A percentile compares a stretch with the other conserved stretches of the same genome.
phyloP scores from a whole-genome alignment of 2,113 vertebrate species.

The Micromys minutus region DNA sequence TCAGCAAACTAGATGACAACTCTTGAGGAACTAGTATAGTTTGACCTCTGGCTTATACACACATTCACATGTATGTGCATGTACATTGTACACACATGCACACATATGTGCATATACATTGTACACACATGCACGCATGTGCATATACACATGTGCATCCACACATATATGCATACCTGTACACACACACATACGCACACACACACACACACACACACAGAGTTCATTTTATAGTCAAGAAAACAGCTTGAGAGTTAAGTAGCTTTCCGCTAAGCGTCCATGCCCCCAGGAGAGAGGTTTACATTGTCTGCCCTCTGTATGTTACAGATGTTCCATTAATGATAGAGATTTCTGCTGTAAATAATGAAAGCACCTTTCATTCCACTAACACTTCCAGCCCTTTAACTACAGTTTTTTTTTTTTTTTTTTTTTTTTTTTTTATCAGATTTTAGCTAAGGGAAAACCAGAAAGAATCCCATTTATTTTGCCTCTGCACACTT shows the following conservation, averaged over 20 bases:
- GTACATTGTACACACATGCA: neutral
- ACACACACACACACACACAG: neutral
- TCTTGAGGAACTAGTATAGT: neutral
- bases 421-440: too few species aligned
- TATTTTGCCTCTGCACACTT: slow-evolving; percentile 36
- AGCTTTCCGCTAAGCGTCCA: slow-evolving; percentile 21
- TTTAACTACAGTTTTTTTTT: slow-evolving; percentile 30
- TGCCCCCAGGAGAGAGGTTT: slow-evolving; percentile 23
- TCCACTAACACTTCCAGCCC: slow-evolving; percentile 35
- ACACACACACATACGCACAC: neutral
- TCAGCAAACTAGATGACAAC: neutral
- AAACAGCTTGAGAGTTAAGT: slow-evolving; percentile 14
- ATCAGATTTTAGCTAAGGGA: slow-evolving; percentile 41
- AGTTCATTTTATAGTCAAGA: slow-evolving; percentile 30
- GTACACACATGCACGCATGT: neutral
- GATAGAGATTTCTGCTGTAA: slow-evolving; percentile 8
- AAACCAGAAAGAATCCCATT: slow-evolving; percentile 45
- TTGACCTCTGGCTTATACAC: neutral
- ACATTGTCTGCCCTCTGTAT: neutral
- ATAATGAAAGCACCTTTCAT: slow-evolving; percentile 35
- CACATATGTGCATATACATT: neutral
- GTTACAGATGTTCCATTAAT: slow-evolving; percentile 42
- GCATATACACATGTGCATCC: neutral
- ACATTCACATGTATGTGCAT: neutral
- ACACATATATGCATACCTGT: neutral